Evolutionary conservation across 2,888 invertebrate species (phyloP).

Genomic region (Andrena fulva): DNA sequence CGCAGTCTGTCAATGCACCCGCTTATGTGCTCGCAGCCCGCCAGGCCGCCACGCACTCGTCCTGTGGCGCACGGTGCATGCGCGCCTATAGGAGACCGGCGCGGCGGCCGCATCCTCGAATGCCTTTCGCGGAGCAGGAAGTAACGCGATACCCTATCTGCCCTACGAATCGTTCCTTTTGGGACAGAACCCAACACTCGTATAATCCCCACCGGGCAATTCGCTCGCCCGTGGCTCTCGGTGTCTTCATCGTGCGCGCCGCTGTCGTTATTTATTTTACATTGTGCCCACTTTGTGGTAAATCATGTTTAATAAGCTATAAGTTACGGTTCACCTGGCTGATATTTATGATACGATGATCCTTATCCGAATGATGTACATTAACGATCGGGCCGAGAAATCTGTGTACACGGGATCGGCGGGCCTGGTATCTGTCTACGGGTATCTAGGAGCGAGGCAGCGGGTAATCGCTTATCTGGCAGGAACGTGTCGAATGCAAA

Average conservation of each 20-base stretch:
- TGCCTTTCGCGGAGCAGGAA: constrained; percentile 41
- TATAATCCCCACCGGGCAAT: not conserved
- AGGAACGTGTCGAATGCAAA: constrained; percentile 48
- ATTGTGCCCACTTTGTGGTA: constrained; percentile 30
- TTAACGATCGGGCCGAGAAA: constrained; percentile 59
- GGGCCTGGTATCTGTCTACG: constrained; percentile 33
- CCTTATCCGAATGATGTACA: constrained; percentile 60
- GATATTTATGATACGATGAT: constrained; percentile 58
- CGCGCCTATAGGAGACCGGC: not conserved
- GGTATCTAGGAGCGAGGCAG: constrained; percentile 28
- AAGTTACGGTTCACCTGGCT: constrained; percentile 37
- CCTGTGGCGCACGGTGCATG: constrained; percentile 20
- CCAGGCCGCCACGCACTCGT: constrained; percentile 48
- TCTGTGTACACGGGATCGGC: constrained; percentile 43
- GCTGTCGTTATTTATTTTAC: constrained; percentile 34
- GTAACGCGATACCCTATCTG: not conserved
- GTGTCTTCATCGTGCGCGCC: not conserved
- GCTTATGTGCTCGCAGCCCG: constrained; percentile 58
- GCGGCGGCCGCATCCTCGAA: constrained; percentile 11
- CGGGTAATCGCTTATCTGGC: constrained; percentile 54
- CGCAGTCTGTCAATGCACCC: constrained; percentile 59
- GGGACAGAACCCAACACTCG: not conserved
- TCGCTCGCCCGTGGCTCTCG: not conserved
- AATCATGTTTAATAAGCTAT: constrained; percentile 61
- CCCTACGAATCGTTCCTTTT: not conserved